Evolutionary conservation across 2,797 vertebrate genomes (phyloP).

Genomic region (Miichthys miiuy): DNA sequence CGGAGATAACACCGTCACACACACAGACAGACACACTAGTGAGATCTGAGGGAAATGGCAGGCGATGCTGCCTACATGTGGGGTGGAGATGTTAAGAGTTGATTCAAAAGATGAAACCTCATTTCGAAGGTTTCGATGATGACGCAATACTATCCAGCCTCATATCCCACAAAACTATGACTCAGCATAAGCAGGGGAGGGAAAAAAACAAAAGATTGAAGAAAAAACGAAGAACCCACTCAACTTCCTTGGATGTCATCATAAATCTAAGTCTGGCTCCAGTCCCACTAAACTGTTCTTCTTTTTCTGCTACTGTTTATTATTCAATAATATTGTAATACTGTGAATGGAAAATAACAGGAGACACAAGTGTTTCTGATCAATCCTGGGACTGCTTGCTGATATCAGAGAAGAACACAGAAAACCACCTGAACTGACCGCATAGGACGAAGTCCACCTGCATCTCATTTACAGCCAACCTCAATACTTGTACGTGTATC

Average conservation of each 20-base stretch:
- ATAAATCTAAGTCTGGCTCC: conserved; percentile 33
- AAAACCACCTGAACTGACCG: conserved; percentile 23
- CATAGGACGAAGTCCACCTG: conserved; percentile 45
- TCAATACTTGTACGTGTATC: conserved; percentile 30
- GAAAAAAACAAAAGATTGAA: no score
- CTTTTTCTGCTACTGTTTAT: conserved; percentile 38
- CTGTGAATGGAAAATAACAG: conserved; percentile 3
- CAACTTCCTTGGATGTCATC: conserved; percentile 34
- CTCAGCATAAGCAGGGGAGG: background rate
- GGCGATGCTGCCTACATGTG: conserved; percentile 1
- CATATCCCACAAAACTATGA: conserved; percentile 24
- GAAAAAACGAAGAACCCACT: background rate
- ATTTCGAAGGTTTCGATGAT: conserved; percentile 17
- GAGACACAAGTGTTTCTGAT: conserved; percentile 55
- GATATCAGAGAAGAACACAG: conserved; percentile 35
- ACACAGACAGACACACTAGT: conserved; percentile 13
- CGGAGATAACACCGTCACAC: conserved; percentile 79
- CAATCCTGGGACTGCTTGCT: conserved; percentile 22
- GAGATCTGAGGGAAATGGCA: conserved; percentile 10
- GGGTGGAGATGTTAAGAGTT: background rate
- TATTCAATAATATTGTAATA: conserved; percentile 25
- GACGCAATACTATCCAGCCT: background rate
- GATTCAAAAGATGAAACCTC: conserved; percentile 1
- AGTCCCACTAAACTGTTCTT: conserved; percentile 4
- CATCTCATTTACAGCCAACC: conserved; percentile 46